Evolutionary conservation across 2,113 vertebrate species (phyloP), one percentile per base, ranked within the genome.

Genomic region (Morone saxatilis): DNA sequence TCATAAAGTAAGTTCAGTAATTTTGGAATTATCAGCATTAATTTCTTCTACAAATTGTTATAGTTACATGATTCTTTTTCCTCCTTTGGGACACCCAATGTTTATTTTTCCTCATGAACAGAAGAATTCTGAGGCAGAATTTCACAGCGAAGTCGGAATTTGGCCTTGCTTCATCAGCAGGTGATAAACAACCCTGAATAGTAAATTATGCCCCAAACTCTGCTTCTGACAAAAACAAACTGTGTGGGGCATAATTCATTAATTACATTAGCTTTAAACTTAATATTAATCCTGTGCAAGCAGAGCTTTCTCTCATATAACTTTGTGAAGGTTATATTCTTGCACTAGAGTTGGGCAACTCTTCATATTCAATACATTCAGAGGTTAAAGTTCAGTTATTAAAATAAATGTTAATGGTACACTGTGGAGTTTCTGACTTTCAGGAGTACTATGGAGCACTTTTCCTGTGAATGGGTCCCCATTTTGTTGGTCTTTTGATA

Each of bases 201-300:
- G 4, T 57, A 50, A 76, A 65, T 41, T 1, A 56, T 63, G 41
- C 59, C 73, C 48, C 4, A 60, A 71, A 56, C 65, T 67, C 31
- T 47, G 51, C 41, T 25, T 60, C 31, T 41, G 79, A 74, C 79
- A 60, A 45, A 81, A 75, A 75, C 71, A 75, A 68, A 81, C 62
- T n/a, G 71, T 20, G 8, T 2, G 1, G 5, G 54, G 45, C 1
- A 4, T 1, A 31, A 60, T 67, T 31, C 36, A 68, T 81, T 75
- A 51, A 74, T 68, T 36, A 67, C 16, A 20, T 0, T 0, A 65
- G 4, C 25, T 47, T 47, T 47, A 56, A 41, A 71, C 3, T 17
- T 7, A 53, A 53, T 45, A 31, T 71, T 16, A 17, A 13, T 25
- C n/a, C 14, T 14, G 45, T 41, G 31, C 11, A 2, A 5, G 76